A percentile compares a stretch with the other conserved stretches of the same genome.
These are phyloP conservation scores for Agrotis clavis DNA, from an alignment of 2,888 invertebrate genomes.

Conservation along the genomic window DNA sequence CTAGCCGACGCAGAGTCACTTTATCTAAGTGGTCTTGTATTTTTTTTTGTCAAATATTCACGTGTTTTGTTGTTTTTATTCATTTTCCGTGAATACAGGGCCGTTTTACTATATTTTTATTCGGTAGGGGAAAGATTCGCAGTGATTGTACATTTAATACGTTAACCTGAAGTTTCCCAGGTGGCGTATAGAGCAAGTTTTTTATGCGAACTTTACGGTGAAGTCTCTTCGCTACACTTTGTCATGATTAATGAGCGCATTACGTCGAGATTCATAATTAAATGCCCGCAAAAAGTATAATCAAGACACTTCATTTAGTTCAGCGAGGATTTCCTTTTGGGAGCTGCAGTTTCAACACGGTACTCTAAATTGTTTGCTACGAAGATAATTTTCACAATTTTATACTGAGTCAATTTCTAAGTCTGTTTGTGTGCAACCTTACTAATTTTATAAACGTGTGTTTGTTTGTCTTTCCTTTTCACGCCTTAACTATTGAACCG, in stretches of 20 bases:
- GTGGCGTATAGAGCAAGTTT: slow-evolving; percentile 28
- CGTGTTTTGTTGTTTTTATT: background rate
- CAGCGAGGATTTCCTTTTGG: slow-evolving; percentile 63
- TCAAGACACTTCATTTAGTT: slow-evolving; percentile 74
- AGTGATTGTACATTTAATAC: background rate
- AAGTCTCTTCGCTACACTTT: slow-evolving; percentile 58
- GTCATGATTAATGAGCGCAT: slow-evolving; percentile 76
- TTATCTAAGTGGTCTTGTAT: slow-evolving; percentile 17
- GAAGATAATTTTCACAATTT: slow-evolving; percentile 21
- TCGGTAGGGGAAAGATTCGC: no score
- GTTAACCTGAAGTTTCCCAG: slow-evolving; percentile 1
- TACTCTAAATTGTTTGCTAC: slow-evolving; percentile 30
- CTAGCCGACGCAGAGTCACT: slow-evolving; percentile 28
- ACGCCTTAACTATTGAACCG: no score
- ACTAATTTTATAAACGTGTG: no score
- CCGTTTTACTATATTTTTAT: no score
- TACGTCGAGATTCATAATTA: slow-evolving; percentile 77
- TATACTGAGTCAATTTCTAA: slow-evolving; percentile 4
- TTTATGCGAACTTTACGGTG: slow-evolving; percentile 49
- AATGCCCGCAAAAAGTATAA: slow-evolving; percentile 75
- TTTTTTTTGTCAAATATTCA: background rate
- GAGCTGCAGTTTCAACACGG: slow-evolving; percentile 54
- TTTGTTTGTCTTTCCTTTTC: no score
- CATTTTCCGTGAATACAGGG: no score
- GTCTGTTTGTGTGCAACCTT: background rate